These are phyloP conservation scores for Xenops minutus DNA, from an alignment of 2,797 vertebrate species.

Conservation along the genomic window DNA sequence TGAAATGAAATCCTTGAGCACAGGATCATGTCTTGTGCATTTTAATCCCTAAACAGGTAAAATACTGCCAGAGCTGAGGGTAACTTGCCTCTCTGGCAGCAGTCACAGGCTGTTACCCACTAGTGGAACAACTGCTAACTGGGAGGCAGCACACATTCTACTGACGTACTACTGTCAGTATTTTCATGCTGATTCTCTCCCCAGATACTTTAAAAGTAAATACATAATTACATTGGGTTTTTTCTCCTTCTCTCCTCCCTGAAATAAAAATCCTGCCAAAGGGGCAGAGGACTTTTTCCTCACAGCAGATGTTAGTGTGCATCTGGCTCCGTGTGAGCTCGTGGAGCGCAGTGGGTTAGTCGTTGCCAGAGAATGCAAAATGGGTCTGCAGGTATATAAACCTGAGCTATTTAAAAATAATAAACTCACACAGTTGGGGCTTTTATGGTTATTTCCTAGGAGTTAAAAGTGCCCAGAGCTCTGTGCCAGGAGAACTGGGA, in stretches of 20 bases:
- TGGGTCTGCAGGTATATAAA: neutral
- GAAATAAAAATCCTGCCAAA: neutral
- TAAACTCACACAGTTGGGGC: neutral
- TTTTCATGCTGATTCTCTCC: slow-evolving; percentile 5
- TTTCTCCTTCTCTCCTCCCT: neutral
- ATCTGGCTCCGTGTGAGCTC: neutral
- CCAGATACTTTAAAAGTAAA: slow-evolving; percentile 22
- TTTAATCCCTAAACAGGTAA: neutral
- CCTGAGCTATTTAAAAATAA: neutral
- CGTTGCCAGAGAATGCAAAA: neutral
- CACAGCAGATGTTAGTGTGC: slow-evolving; percentile 29
- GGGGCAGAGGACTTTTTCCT: neutral
- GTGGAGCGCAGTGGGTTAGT: neutral
- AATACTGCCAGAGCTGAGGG: neutral
- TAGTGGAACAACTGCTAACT: neutral
- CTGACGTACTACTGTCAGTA: neutral
- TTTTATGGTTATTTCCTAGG: neutral
- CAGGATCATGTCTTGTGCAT: neutral
- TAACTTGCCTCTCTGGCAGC: neutral
- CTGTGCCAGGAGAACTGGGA: neutral
- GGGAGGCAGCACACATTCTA: neutral
- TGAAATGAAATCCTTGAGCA: neutral
- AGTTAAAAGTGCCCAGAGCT: neutral
- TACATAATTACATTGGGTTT: neutral
- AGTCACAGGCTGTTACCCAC: neutral